Conservation (phyloP, 2,888 invertebrate genomes). For the Axea sp. region DNA sequence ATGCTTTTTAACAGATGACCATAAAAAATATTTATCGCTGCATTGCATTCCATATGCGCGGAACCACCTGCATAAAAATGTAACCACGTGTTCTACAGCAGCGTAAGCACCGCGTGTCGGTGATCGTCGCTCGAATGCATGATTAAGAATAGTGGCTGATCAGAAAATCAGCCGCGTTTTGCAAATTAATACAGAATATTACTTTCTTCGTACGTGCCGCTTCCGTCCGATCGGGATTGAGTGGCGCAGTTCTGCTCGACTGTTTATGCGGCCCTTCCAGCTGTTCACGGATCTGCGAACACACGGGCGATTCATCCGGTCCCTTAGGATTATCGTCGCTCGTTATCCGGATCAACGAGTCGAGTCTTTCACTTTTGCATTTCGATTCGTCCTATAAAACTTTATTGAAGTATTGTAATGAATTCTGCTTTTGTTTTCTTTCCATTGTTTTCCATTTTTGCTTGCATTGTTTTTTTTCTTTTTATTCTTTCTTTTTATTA, state of each 20-base stretch:
- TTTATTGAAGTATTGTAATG: too few relatives aligned
- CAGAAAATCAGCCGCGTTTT: slow-evolving; percentile 28
- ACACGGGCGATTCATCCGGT: slow-evolving; percentile 23
- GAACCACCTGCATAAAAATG: slow-evolving; percentile 37
- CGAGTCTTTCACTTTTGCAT: slow-evolving; percentile 2
- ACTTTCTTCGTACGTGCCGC: slow-evolving; percentile 29
- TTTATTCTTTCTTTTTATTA: too few relatives aligned
- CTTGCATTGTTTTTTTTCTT: too few relatives aligned
- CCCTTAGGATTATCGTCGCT: slow-evolving; percentile 19
- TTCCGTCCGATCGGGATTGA: slow-evolving; percentile 23
- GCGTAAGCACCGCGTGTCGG: slow-evolving; percentile 22
- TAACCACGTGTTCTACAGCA: slow-evolving; percentile 36
- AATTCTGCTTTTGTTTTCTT: too few relatives aligned
- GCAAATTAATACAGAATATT: slow-evolving; percentile 48
- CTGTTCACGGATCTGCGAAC: slow-evolving; percentile 14
- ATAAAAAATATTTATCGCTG: slow-evolving; percentile 32
- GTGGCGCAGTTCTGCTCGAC: slow-evolving; percentile 22
- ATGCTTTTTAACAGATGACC: too few relatives aligned
- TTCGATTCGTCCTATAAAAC: background rate
- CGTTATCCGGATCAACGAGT: slow-evolving; percentile 34
- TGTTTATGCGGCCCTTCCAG: slow-evolving; percentile 14
- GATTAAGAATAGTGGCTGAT: slow-evolving; percentile 31
- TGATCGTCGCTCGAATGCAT: slow-evolving; percentile 40
- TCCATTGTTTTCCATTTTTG: too few relatives aligned
- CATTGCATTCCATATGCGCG: slow-evolving; percentile 39